Conservation (phyloP, 2,797 vertebrate genomes). For the Phylloscopus collybita region DNA sequence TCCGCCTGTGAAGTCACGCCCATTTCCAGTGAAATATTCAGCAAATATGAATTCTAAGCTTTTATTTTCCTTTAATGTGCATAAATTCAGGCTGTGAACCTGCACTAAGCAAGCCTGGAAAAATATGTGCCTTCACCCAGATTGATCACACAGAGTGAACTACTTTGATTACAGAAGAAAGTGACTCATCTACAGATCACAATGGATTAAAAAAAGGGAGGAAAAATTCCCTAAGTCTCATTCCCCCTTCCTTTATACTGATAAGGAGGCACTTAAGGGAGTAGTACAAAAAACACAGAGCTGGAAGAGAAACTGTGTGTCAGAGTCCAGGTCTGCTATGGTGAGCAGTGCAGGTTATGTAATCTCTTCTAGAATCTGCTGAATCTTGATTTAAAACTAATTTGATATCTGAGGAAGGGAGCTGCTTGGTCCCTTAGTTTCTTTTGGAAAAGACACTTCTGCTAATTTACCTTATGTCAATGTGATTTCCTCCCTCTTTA, state of each 20-base stretch:
- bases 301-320: not conserved
- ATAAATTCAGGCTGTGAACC: not conserved
- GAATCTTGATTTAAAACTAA: not conserved
- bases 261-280: not conserved
- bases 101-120: not conserved
- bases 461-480: not conserved
- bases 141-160: slow-evolving; percentile 32
- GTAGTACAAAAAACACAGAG: not conserved
- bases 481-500: not conserved
- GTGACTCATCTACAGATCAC: slow-evolving; percentile 7
- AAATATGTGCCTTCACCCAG: not conserved
- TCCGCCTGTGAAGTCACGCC: not conserved
- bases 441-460: not conserved
- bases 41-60: not conserved
- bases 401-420: not conserved
- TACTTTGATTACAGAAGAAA: not conserved
- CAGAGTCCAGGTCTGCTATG: not conserved
- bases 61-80: not conserved
- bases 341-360: not conserved
- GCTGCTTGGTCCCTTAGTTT: not conserved
- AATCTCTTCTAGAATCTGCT: not conserved
- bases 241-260: not conserved
- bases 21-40: not conserved
- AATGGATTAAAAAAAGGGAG: not conserved
- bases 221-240: not conserved